Conservation (phyloP, 2,113 vertebrate genomes). For the Calidris pygmaea region DNA sequence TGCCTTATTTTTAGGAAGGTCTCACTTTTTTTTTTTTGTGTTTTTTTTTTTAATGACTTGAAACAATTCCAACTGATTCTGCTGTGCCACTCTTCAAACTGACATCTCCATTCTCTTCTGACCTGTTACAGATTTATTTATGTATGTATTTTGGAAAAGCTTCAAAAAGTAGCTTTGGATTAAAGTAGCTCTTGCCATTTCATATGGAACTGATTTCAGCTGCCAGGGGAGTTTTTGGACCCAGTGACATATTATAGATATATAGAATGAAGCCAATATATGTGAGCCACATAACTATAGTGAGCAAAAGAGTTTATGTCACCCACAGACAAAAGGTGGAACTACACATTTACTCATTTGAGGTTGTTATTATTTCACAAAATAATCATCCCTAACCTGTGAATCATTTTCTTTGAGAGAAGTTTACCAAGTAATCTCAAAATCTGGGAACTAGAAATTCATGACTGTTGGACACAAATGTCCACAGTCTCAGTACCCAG, state of each 20-base stretch:
- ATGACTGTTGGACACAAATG: background rate
- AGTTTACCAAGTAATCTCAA: background rate
- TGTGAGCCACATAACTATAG: background rate
- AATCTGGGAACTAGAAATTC: background rate
- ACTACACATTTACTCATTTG: background rate
- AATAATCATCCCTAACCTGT: background rate
- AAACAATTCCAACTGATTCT: background rate
- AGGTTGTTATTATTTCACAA: background rate
- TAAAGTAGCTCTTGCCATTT: background rate
- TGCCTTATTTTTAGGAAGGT: background rate
- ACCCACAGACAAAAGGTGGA: background rate
- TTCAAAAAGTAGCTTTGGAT: background rate
- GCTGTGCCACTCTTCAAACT: background rate
- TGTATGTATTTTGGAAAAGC: background rate
- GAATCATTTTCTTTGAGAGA: background rate
- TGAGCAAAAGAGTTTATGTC: background rate
- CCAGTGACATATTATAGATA: background rate
- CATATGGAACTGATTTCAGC: background rate
- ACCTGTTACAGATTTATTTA: background rate
- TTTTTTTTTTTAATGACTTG: background rate
- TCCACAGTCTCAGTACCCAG: background rate
- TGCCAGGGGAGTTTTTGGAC: background rate
- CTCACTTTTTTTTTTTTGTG: rapidly evolving
- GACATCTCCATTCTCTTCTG: background rate
- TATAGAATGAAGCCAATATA: background rate